Evolutionary conservation across 2,113 vertebrate species (phyloP).

Genomic region (western clawed frog (Xenopus tropicalis)): DNA sequence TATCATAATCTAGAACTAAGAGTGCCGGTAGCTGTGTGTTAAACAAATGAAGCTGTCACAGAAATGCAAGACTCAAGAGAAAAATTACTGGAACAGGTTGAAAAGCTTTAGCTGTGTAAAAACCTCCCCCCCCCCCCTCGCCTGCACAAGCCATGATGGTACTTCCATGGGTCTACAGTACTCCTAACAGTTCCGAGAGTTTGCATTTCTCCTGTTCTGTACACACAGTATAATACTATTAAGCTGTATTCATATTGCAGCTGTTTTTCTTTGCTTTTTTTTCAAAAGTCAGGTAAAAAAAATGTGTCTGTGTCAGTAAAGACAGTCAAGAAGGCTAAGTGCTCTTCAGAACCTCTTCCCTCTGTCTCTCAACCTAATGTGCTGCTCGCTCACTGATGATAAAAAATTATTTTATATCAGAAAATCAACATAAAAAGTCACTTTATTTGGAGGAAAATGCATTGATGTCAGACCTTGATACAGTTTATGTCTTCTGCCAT

Average conservation of each 20-base stretch:
- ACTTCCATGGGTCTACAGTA: constrained; percentile 57
- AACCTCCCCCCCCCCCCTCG: constrained; percentile 50
- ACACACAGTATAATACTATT: constrained; percentile 66
- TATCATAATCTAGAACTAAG: constrained; percentile 70
- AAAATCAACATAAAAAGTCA: constrained; percentile 99
- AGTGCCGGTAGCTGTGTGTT: constrained; percentile 61
- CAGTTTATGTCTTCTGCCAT: constrained; percentile 98
- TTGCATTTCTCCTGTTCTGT: constrained; percentile 60
- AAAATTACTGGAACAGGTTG: constrained; percentile 71
- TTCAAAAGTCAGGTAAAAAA: constrained; percentile 55
- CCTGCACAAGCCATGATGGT: constrained; percentile 48
- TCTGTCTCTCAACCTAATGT: constrained; percentile 63
- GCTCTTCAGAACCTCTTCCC: constrained; percentile 57
- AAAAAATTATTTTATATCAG: constrained; percentile 82
- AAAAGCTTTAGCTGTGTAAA: constrained; percentile 63
- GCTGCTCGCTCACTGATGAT: constrained; percentile 78
- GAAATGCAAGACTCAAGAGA: constrained; percentile 70
- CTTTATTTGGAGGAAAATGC: constrained; percentile 97
- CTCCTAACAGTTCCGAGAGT: constrained; percentile 66
- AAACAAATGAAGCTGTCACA: constrained; percentile 86
- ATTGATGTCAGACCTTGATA: constrained; percentile 98
- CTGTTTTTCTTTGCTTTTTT: constrained; percentile 16
- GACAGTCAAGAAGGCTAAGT: constrained; percentile 54
- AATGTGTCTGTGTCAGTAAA: constrained; percentile 57
- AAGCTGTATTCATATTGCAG: constrained; percentile 72